Conservation (phyloP, 2,113 vertebrate genomes). For the Oncorhynchus nerka region DNA sequence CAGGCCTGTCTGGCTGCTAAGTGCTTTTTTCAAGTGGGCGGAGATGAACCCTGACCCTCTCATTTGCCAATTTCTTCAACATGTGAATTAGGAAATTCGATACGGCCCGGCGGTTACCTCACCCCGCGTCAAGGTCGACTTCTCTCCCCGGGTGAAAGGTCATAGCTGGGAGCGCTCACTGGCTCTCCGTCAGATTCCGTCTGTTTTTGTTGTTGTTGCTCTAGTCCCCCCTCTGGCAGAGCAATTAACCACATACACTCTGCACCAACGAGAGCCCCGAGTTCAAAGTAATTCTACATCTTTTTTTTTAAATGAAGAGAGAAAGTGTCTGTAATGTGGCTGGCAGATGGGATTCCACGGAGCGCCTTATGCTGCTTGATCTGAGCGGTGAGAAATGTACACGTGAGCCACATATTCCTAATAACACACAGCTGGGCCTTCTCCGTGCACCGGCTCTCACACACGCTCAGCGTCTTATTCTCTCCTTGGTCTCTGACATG, state of each 20-base stretch:
- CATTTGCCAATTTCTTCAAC: slow-evolving; percentile 72
- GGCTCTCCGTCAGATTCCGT: slow-evolving; percentile 30
- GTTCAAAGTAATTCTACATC: slow-evolving; percentile 67
- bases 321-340: slow-evolving; percentile 61
- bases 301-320: slow-evolving; percentile 27
- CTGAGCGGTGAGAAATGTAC: slow-evolving; percentile 29
- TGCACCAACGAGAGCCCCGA: slow-evolving; percentile 45
- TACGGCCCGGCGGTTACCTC: slow-evolving; percentile 59
- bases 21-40: slow-evolving; percentile 59
- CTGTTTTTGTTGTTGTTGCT: slow-evolving; percentile 37
- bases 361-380: slow-evolving; percentile 53
- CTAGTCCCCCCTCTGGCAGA: slow-evolving; percentile 44
- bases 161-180: slow-evolving; percentile 61
- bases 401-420: too few species aligned
- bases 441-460: too few species aligned
- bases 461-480: too few species aligned
- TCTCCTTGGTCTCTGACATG: too few species aligned
- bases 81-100: slow-evolving; percentile 74
- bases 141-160: slow-evolving; percentile 54
- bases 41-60: slow-evolving; percentile 60
- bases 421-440: too few species aligned
- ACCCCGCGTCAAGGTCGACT: slow-evolving; percentile 69
- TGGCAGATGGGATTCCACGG: slow-evolving; percentile 63
- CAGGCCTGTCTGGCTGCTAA: slow-evolving; percentile 61
- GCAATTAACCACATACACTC: slow-evolving; percentile 46